These are phyloP conservation scores for Dipodomys ordii DNA, from an alignment of 2,113 vertebrate species.

Conservation along the genomic window DNA sequence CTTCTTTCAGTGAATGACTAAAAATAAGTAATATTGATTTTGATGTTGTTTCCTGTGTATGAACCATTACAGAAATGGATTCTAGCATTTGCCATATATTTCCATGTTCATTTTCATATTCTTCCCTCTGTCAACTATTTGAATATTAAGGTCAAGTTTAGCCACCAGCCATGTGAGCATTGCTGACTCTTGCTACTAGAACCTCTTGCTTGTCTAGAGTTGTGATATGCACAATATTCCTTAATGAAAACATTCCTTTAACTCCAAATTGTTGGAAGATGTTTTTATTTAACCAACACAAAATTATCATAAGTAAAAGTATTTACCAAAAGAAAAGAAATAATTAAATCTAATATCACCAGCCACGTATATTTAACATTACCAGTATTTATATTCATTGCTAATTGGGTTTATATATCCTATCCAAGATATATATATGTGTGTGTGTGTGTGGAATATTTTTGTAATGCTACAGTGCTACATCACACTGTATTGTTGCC, in stretches of 20 bases:
- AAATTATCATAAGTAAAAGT: not conserved
- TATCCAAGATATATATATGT: not conserved
- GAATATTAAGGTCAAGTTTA: not conserved
- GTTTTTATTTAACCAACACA: conserved; percentile 9
- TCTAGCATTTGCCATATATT: not conserved
- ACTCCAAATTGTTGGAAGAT: not conserved
- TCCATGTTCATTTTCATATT: not conserved
- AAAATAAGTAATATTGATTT: not conserved
- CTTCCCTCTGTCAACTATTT: not conserved
- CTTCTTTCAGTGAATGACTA: not conserved
- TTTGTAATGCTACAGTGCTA: not conserved
- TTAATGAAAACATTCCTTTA: not conserved
- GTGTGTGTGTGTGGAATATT: not conserved
- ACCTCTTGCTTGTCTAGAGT: not conserved
- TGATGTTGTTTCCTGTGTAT: not conserved
- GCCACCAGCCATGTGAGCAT: not conserved
- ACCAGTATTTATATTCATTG: not conserved
- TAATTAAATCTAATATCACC: not conserved
- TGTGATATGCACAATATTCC: not conserved
- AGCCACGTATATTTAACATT: not conserved
- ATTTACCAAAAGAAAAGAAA: not conserved
- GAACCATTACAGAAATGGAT: not conserved
- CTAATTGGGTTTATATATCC: not conserved
- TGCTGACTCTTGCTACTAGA: not conserved
- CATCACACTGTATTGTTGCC: not conserved